Evolutionary conservation across 2,113 vertebrate species (phyloP).

Genomic region (Megalops atlanticus): DNA sequence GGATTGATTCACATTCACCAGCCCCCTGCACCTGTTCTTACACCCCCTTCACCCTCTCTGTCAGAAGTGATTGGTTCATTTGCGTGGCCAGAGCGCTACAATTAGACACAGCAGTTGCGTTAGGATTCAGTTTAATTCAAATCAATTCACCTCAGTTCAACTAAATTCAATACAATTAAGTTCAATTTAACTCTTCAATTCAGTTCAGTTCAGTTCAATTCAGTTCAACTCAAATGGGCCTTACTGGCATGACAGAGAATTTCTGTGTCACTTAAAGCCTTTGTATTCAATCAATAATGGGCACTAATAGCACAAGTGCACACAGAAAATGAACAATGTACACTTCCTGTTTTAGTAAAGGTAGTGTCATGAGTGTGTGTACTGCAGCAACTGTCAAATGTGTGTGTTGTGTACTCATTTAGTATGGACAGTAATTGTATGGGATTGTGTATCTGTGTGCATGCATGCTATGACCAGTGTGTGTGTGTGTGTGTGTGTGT

Average conservation of each 20-base stretch:
- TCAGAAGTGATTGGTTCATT: background rate
- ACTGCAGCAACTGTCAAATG: background rate
- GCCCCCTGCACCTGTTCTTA: constrained; percentile 17
- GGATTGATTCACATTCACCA: constrained; percentile 48
- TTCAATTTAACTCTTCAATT: too few species aligned
- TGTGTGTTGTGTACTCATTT: background rate
- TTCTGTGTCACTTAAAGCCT: too few species aligned
- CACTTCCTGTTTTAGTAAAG: too few species aligned
- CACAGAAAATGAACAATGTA: background rate
- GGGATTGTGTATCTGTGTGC: background rate
- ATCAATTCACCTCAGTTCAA: too few species aligned
- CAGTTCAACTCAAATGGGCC: too few species aligned
- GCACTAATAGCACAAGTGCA: background rate
- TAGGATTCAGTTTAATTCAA: background rate
- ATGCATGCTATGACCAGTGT: background rate
- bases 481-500: background rate
- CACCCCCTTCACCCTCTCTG: background rate
- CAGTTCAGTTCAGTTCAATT: too few species aligned
- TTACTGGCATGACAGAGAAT: too few species aligned
- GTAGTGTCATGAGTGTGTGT: too few species aligned
- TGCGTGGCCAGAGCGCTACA: background rate
- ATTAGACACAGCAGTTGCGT: background rate
- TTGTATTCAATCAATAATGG: too few species aligned
- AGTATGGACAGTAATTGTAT: background rate
- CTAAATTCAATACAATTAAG: too few species aligned